Base-by-base conservation (phyloP, 1,140 invertebrate genomes). In the silkworm (Bombyx mori) region DNA sequence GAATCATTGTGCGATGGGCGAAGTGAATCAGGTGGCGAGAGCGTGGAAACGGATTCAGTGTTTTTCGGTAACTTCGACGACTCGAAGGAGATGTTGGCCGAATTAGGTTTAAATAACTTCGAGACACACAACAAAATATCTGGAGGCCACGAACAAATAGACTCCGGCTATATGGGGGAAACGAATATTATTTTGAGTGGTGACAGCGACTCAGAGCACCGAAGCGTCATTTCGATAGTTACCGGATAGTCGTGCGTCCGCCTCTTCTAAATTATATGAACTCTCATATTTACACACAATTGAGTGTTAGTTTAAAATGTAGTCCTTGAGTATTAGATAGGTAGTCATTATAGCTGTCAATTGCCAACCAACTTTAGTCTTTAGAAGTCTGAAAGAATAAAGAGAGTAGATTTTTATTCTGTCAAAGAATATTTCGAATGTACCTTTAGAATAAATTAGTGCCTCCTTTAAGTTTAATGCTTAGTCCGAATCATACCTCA, bases 11-110 rank as follows among this genome's bases (percentile, higher is more conserved):
- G 91, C 43, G 93, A 94, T 62, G 93, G 93, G 6, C 91, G 92
- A 50, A 95, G 94, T 73, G 94, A 96, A 82, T 95, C 94, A 26
- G 94, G 94, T 0, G 94, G 92, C 6, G 94, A 95, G 71, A 95
- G 94, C 75, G 26, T 35, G 2, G 26, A 35, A 58, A 95, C 94
- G 0, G 93, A 95, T 80, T 94, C 93, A n/a, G 93, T 95, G 7
- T 93, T 94, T 67, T 94, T 94, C 67, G 93, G 86, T 56, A 91
- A 89, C 83, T 92, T 89, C 75, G 84, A 86, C 64, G 92, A 89
- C 67, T 77, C 80, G 1, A 83, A 82, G 26, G 71, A 83, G 60
- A 65, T 83, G 49, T 71, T 79, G 10, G 73, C 77, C 35, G 84
- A 86, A 57, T 70, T 86, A 52, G 76, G 74, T 3, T 52, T 86